phyloP scores from a whole-genome alignment of 2,113 vertebrate genomes.

The Semnopithecus entellus region DNA sequence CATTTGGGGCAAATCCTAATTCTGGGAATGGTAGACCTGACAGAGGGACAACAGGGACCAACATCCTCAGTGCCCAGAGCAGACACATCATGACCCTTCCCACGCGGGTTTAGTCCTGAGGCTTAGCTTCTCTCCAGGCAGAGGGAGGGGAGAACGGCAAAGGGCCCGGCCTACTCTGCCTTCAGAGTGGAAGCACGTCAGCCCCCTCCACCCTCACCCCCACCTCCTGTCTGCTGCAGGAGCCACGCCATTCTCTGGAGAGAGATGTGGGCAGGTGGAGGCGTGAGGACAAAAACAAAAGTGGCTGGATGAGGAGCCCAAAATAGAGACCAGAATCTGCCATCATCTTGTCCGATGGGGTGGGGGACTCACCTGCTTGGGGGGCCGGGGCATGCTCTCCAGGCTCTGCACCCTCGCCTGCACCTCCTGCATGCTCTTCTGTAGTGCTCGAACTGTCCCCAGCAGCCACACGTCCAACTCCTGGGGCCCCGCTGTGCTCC shows the following conservation, averaged over 20 bases:
- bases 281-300: background rate
- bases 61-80: background rate
- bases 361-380: slow-evolving; percentile 81
- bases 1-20: background rate
- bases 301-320: background rate
- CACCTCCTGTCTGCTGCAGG: background rate
- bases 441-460: slow-evolving; percentile 87
- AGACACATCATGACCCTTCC: background rate
- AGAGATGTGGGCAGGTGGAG: background rate
- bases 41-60: background rate
- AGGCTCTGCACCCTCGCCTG: slow-evolving; percentile 89
- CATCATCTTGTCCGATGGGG: background rate
- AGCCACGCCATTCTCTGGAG: background rate
- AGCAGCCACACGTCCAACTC: slow-evolving; percentile 87
- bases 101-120: background rate
- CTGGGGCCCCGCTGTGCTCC: background rate
- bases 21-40: background rate
- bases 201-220: background rate
- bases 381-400: slow-evolving; percentile 81
- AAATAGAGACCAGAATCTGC: background rate
- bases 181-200: background rate
- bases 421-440: slow-evolving; percentile 90
- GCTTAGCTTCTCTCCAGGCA: background rate
- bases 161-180: background rate
- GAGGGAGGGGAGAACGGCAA: background rate